Conservation (phyloP, 1,140 invertebrate species). For the Diprion similis region DNA sequence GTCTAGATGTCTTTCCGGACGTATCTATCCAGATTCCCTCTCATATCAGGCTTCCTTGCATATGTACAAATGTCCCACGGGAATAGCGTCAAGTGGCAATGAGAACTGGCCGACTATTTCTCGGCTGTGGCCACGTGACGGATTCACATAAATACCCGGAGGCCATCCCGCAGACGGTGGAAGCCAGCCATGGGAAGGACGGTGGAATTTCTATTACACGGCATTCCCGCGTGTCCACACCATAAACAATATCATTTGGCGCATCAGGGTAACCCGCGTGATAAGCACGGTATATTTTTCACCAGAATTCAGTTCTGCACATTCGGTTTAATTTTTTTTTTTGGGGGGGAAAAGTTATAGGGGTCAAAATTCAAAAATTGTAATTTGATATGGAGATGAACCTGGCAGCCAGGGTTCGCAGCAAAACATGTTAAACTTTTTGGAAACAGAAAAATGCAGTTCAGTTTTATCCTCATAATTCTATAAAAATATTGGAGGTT, state of each 20-base stretch:
- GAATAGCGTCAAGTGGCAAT: background rate
- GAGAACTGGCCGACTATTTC: background rate
- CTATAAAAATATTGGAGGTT: no score
- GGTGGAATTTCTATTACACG: constrained; percentile 49
- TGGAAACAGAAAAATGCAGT: no score
- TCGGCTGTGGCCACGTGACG: constrained; percentile 30
- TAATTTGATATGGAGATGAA: no score
- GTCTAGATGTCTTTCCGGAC: no score
- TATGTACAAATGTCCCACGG: background rate
- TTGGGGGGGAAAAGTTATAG: background rate
- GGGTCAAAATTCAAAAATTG: no score
- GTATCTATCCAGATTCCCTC: background rate
- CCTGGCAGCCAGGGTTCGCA: no score
- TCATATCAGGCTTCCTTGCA: background rate
- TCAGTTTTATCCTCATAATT: no score
- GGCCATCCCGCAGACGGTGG: background rate
- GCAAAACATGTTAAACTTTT: no score
- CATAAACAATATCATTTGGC: constrained; percentile 51
- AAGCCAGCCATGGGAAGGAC: constrained; percentile 27
- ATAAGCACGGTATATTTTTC: background rate
- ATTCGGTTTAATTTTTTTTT: background rate
- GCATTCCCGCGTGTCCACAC: constrained; percentile 39
- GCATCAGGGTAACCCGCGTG: constrained; percentile 36
- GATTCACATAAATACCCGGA: constrained; percentile 44
- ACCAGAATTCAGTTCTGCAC: no score